phyloP scores from a whole-genome alignment of 2,113 vertebrate genomes.

The human (Homo sapiens) region DNA sequence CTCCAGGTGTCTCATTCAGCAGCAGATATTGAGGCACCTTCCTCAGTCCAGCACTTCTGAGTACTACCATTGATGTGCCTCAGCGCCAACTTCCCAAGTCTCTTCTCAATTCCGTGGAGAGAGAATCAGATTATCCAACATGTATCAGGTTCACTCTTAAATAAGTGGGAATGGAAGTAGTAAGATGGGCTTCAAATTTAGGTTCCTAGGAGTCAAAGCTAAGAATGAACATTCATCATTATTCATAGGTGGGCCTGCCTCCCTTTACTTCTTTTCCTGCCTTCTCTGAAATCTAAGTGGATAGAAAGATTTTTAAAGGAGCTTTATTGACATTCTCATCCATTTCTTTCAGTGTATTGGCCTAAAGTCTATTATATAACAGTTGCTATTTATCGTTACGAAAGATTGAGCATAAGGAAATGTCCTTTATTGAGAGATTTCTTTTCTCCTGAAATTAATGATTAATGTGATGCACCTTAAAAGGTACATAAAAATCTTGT shows the following conservation, averaged over 20 bases:
- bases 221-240: background rate
- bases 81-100: rapidly evolving
- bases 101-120: background rate
- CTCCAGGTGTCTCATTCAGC: background rate
- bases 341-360: slow-evolving; percentile 1
- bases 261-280: background rate
- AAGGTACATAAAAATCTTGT: slow-evolving; percentile 9
- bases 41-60: background rate
- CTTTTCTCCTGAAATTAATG: slow-evolving; percentile 39
- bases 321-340: background rate
- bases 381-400: background rate
- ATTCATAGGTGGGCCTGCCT: background rate
- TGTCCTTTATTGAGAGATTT: background rate
- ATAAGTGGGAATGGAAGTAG: background rate
- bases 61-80: background rate
- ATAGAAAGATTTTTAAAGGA: background rate
- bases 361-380: background rate
- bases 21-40: background rate
- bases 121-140: background rate
- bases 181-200: background rate
- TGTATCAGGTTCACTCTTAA: too few relatives aligned
- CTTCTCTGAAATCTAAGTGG: background rate
- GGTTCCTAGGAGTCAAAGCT: background rate
- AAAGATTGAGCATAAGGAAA: slow-evolving; percentile 15
- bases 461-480: background rate